Evolutionary conservation across 2,797 vertebrate species (phyloP).

Genomic region (Pterois miles): DNA sequence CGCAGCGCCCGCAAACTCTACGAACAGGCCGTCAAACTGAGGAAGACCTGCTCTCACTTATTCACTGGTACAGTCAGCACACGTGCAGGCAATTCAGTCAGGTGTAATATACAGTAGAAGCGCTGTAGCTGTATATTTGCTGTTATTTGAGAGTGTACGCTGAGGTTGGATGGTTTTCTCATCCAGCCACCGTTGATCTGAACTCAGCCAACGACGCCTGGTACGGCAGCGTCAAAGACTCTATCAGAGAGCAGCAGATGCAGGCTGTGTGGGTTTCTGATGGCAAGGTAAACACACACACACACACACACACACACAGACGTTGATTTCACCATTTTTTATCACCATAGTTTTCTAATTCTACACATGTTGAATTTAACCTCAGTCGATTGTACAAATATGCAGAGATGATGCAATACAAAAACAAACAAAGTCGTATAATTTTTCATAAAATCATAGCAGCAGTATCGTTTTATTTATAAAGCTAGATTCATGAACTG

Average conservation of each 20-base stretch:
- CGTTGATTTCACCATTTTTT: constrained; percentile 4
- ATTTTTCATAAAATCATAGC: not conserved
- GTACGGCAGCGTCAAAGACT: constrained; percentile 92
- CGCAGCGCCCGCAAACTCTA: constrained; percentile 92
- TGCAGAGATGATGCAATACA: not conserved
- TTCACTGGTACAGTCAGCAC: constrained; percentile 83
- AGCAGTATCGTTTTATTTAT: not conserved
- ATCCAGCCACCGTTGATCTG: constrained; percentile 87
- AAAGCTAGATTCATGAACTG: not conserved
- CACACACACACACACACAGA: not conserved
- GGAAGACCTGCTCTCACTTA: constrained; percentile 89
- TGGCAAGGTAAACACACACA: constrained; percentile 86
- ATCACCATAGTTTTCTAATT: not conserved
- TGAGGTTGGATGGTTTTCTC: constrained; percentile 35
- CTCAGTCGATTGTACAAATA: not conserved
- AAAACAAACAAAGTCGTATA: not conserved
- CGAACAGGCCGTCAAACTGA: constrained; percentile 92
- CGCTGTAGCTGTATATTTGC: not conserved
- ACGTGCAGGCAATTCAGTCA: not conserved
- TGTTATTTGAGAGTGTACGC: not conserved
- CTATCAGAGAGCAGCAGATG: constrained; percentile 88
- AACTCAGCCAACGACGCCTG: constrained; percentile 91
- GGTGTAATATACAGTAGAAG: not conserved
- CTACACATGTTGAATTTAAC: not conserved
- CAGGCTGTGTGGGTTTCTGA: constrained; percentile 94